Conservation (phyloP, 1,140 invertebrate genomes). For the Leucophenga varia region DNA sequence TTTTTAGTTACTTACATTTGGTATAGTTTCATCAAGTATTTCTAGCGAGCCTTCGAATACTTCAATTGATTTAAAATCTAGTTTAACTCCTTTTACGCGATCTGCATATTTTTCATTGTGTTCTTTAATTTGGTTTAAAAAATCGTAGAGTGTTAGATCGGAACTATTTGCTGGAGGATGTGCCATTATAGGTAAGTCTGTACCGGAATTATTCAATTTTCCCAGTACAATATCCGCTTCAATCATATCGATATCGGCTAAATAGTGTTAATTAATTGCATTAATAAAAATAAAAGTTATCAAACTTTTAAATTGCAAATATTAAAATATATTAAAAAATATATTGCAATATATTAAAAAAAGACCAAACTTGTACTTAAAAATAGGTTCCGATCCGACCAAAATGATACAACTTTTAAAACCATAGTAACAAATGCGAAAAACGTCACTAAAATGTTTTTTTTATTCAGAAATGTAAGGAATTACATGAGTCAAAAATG, state of each 20-base stretch:
- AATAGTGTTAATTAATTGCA: not conserved
- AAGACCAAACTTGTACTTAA: not conserved
- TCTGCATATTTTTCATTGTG: slow-evolving; percentile 51
- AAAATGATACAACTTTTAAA: no score
- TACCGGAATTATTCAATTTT: slow-evolving; percentile 57
- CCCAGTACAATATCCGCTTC: slow-evolving; percentile 86
- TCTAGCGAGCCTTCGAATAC: slow-evolving; percentile 69
- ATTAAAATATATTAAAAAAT: not conserved
- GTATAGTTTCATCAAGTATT: slow-evolving; percentile 58
- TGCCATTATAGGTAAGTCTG: slow-evolving; percentile 77
- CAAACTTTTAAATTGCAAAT: not conserved
- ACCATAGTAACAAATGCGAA: no score
- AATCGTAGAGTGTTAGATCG: slow-evolving; percentile 75
- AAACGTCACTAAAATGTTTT: no score
- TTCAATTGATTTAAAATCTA: slow-evolving; percentile 84
- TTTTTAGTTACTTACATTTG: slow-evolving; percentile 48
- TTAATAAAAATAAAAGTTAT: not conserved
- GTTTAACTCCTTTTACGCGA: slow-evolving; percentile 74
- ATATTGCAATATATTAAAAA: no score
- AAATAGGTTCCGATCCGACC: no score
- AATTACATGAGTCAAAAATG: no score
- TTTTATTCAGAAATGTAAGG: no score
- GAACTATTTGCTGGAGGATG: slow-evolving; percentile 75
- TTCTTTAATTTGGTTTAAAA: slow-evolving; percentile 64
- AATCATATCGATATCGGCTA: slow-evolving; percentile 70